Base-by-base conservation (phyloP, 1,140 invertebrate genomes). In the Sinella curviseta region DNA sequence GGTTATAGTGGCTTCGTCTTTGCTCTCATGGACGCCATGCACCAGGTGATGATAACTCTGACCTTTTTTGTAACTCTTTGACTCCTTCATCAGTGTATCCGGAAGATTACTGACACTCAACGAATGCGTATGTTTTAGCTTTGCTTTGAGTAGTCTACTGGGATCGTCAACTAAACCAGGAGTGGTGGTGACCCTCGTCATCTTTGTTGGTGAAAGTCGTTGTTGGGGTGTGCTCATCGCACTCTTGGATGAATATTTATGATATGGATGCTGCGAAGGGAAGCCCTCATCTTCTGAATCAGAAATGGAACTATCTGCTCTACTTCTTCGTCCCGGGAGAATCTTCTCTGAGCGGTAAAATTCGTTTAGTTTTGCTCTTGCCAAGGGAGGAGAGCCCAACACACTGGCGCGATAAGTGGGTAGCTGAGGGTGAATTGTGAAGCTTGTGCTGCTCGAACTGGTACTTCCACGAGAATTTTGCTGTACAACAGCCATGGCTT, bases 121-220 rank as follows among this genome's bases (percentile, higher is more conserved):
- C 2, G 82, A 83, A 26, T 83, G 82, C 3, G 80, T 80, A 26
- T 83, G 82, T 36, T 79, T 81, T 36, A 81, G 26, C 28, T 81
- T 81, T 24, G 82, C 80, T 55, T 81, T 83, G 0, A 83, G 74
- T 20, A 83, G 39, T 1, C 77, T 16, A 34, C 74, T 73, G 0
- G 82, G 82, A 39, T 83, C 80, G 75, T 83, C 82, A 48, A 30
- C 39, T 14, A 77, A 30, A 33, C 77, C 31, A 36, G 34, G 34
- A 24, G 26, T 65, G 24, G 31, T 33, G 12, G 16, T 2, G 8
- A 24, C 34, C 28, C 4, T 4, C 17, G n/a, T 70, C 57, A 55
- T 30, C 35, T 54, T 80, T 17, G 76, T 80, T 1, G 81, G 78
- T 17, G 81, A 82, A 26, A 82, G 3, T 16, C 78, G 74, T 0